A percentile compares a stretch with the other conserved stretches of the same genome.
Evolutionary conservation across 2,113 vertebrate genomes (phyloP).

Genomic region (Dermatemys mawii): DNA sequence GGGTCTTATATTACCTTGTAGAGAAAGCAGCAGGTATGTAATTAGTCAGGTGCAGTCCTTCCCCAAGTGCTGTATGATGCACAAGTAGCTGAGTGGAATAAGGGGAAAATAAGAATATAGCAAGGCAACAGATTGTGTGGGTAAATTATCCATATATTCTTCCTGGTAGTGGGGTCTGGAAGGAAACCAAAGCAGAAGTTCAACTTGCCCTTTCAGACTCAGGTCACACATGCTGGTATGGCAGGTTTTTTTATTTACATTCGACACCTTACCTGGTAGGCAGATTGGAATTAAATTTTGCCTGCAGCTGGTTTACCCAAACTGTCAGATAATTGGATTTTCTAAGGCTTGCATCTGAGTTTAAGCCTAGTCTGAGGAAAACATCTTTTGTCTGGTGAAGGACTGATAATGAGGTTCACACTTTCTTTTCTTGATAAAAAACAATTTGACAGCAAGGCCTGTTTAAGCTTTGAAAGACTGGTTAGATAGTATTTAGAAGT

Average conservation of each 20-base stretch:
- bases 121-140: background rate
- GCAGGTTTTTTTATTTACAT: background rate
- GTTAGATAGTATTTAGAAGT: background rate
- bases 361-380: background rate
- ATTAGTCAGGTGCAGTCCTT: background rate
- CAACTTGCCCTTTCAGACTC: background rate
- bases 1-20: background rate
- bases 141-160: background rate
- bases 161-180: background rate
- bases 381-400: background rate
- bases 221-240: background rate
- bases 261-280: background rate
- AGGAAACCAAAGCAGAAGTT: background rate
- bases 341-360: background rate
- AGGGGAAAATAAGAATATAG: background rate
- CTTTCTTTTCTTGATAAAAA: background rate
- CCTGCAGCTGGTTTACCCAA: background rate
- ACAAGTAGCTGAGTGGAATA: background rate
- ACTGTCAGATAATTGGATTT: background rate
- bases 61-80: background rate
- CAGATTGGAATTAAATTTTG: background rate
- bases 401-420: background rate
- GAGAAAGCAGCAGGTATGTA: background rate
- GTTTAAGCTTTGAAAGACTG: background rate
- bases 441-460: background rate